Base-by-base conservation (phyloP, 2,797 vertebrate species). In the Chiloscyllium punctatum region DNA sequence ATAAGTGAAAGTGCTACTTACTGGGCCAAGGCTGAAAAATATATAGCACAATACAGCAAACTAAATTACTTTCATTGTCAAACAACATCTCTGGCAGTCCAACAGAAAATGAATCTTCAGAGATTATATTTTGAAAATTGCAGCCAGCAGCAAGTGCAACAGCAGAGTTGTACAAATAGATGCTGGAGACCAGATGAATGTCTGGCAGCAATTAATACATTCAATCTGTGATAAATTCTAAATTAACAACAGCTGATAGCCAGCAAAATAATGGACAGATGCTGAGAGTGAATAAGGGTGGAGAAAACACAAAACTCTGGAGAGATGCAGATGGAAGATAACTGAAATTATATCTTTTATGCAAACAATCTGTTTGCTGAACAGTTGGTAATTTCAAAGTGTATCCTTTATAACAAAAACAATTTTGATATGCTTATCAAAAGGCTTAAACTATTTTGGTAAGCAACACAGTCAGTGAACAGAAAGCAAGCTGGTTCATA, bases 181-280 rank as follows among this genome's bases (percentile, higher is more conserved):
- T 91, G 88, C 88, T 91, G 30, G 88, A 62, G 30, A 91, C 30
- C n/a, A n/a, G 88, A n/a, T 91, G 88, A 66, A 91, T 62, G 57
- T 91, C 66, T 91, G 88, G 57, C 88, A 48, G 62, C 69, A 94
- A 94, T 94, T 94, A 94, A 94, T 94, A 71, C 62, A 71, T 68
- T 94, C 37, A 94, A 62, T 90, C 87, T 33, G 30, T 90, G 84
- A 3, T 90, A 90, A 94, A 21, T 94, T 94, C 91, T 42, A 71
- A 94, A 94, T 71, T 68, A 94, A 94, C 66, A 94, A 37, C 7
- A 37, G 91, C 91, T 48, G 23, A 42, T 23, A 69, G 68, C 91
- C 91, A 94, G 91, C 18, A 69, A 71, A 94, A 94, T 94, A 94
- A 94, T 94, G 69, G 91, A 94, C 91, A 94, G 91, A 94, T 94